These are phyloP conservation scores for Chlamydotis undulata DNA, from an alignment of 2,113 vertebrate genomes.

Conservation along the genomic window DNA sequence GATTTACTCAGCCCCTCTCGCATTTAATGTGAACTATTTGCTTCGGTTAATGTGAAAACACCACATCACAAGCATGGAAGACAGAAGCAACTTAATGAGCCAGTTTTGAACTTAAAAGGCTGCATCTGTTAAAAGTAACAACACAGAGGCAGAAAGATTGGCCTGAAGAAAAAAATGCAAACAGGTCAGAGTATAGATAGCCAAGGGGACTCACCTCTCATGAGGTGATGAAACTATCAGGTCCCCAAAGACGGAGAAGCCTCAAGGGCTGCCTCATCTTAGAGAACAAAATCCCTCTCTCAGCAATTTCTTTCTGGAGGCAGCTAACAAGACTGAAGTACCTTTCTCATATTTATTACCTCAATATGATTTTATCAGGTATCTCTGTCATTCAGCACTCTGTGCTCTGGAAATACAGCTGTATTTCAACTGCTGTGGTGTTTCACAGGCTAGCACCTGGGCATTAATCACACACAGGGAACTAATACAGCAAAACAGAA, in stretches of 20 bases:
- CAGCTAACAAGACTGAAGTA: neutral
- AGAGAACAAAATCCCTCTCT: neutral
- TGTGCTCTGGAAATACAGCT: neutral
- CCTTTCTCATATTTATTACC: neutral
- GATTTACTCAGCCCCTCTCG: neutral
- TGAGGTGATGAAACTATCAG: neutral
- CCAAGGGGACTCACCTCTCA: neutral
- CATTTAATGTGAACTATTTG: neutral
- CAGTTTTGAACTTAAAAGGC: neutral
- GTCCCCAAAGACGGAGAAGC: neutral
- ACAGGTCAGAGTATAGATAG: neutral
- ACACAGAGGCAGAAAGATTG: neutral
- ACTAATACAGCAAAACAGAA: neutral
- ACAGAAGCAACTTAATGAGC: neutral
- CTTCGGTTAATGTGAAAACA: neutral
- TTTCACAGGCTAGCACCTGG: neutral
- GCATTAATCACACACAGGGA: fast-evolving
- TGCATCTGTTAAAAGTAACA: neutral
- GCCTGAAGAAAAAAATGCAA: neutral
- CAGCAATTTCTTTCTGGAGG: neutral
- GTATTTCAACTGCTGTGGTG: neutral
- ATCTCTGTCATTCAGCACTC: neutral
- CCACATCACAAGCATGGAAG: neutral
- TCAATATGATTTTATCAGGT: neutral
- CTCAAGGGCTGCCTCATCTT: neutral